Conservation (phyloP, 2,797 vertebrate genomes). For the Coreius guichenoti region DNA sequence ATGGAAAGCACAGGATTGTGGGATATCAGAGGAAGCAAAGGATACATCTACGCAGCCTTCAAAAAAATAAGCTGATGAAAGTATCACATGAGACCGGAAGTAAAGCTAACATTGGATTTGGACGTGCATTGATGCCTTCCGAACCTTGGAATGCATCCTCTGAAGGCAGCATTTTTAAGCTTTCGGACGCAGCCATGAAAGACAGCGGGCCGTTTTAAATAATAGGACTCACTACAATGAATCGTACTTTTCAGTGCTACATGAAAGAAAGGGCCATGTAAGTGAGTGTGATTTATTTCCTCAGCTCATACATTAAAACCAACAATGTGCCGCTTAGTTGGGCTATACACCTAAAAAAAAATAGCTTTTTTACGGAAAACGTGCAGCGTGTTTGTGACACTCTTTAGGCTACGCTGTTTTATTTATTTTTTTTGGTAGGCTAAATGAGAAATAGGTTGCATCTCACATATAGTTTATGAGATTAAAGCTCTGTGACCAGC, state of each 20-base stretch:
- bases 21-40: too few species aligned
- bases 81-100: background rate
- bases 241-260: background rate
- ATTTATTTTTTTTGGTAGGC: background rate
- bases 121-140: background rate
- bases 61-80: background rate
- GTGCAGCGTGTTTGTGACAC: background rate
- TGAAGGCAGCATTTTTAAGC: background rate
- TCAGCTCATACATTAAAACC: background rate
- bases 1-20: too few species aligned
- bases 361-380: background rate
- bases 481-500: slow-evolving; percentile 5
- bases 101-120: background rate
- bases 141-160: too few species aligned
- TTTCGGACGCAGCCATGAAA: background rate
- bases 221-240: too few species aligned
- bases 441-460: background rate
- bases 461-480: background rate
- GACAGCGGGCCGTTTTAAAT: background rate
- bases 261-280: background rate
- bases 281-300: background rate
- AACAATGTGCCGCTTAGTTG: background rate
- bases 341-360: background rate
- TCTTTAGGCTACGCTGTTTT: background rate
- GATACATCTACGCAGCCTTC: background rate